These are phyloP conservation scores for Prionailurus bengalensis DNA, from an alignment of 2,113 vertebrate genomes.

Conservation along the genomic window DNA sequence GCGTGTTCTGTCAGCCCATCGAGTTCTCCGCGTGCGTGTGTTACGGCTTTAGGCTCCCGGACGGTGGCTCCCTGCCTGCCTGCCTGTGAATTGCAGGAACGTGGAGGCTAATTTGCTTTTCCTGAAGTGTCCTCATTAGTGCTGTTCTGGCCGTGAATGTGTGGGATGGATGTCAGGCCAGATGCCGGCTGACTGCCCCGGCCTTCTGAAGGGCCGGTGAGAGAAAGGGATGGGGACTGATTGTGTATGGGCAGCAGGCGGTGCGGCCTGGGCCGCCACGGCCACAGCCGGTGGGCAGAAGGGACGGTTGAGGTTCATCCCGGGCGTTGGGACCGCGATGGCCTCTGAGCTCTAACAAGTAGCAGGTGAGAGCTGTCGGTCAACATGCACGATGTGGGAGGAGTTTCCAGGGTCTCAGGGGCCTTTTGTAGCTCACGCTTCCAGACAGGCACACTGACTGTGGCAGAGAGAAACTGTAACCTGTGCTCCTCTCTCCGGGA, in stretches of 20 bases:
- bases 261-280: background rate
- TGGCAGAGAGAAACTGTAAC: background rate
- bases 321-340: background rate
- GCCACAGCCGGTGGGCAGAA: background rate
- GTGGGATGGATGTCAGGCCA: background rate
- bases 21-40: fast-evolving
- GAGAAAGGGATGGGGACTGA: background rate
- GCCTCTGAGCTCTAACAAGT: fast-evolving
- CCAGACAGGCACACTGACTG: background rate
- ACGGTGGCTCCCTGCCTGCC: background rate
- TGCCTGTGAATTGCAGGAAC: fast-evolving
- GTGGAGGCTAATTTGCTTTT: background rate
- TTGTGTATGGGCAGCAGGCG: fast-evolving
- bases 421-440: background rate
- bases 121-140: fast-evolving
- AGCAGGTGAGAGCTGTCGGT: fast-evolving
- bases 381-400: fast-evolving
- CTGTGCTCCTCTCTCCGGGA: fast-evolving
- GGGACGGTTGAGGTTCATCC: fast-evolving
- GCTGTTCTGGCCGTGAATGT: background rate
- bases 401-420: fast-evolving
- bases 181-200: fast-evolving
- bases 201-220: background rate
- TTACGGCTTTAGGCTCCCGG: background rate
- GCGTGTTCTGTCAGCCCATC: background rate